Base-by-base conservation (phyloP, 2,888 invertebrate genomes). In the Chymomyza amoena region DNA sequence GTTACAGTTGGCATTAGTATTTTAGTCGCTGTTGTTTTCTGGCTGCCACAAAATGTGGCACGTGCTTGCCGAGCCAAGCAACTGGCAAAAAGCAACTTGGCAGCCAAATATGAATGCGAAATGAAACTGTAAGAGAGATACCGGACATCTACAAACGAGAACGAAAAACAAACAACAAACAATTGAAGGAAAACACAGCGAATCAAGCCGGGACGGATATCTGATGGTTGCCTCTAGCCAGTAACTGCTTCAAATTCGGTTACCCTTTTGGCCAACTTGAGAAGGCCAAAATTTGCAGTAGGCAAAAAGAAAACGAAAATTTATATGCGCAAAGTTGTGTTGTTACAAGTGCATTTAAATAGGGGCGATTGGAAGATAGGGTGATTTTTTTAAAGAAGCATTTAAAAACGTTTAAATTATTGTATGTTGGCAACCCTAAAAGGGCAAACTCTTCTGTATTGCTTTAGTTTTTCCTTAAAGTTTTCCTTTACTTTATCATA, bases 191-290 rank as follows among this genome's bases (percentile, higher is more conserved):
- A 45, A 45, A 45, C 13, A 45, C 39, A 45, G 39, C 39, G 39
- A 10, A 45, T 45, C 39, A 45, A 45, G 13, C 39, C 39, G 39
- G 25, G 65, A 50, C 28, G 28, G 54, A 54, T 50, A 59, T 36
- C 59, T 59, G 28, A 45, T 54, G 50, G 16, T 25, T 28, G 51
- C 20, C 25, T 52, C 36, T 9, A 20, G 25, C 28, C 75, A 70
- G 72, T 79, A 75, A 71, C 50, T 84, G 78, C 75, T 77, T 83
- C 83, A 85, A n/a, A 86, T 85, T 81, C 84, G 81, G 84, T 81
- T 84, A 74, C 81, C 86, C 80, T 86, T 86, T 85, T 75, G 72
- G 73, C 71, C 18, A 18, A 18, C 18, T 16, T n/a, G 39, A 32
- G 36, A 36, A 56, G 60, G 25, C 60, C 18, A 66, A 57, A 61